Conservation (phyloP, 2,113 vertebrate genomes). For the Excalfactoria chinensis region DNA sequence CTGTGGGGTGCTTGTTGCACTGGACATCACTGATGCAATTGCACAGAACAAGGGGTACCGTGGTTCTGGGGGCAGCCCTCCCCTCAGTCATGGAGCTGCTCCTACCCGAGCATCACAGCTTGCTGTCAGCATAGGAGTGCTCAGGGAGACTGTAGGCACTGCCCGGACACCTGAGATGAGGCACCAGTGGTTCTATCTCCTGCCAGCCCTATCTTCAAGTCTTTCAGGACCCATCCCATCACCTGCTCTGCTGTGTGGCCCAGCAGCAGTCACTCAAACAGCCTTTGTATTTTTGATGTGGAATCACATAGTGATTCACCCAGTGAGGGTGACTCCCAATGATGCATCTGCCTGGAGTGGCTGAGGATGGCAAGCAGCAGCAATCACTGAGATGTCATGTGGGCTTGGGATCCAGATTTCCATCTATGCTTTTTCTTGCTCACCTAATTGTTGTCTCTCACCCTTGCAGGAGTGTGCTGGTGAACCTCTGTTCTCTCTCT, state of each 20-base stretch:
- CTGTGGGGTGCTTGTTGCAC: not conserved
- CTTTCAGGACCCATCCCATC: not conserved
- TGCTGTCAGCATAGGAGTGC: not conserved
- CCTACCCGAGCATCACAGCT: not conserved
- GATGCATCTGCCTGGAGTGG: fast-evolving
- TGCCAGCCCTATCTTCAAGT: not conserved
- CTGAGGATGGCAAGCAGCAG: fast-evolving
- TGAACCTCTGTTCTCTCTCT: slow-evolving; percentile 98
- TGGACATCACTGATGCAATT: fast-evolving
- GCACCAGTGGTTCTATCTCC: not conserved
- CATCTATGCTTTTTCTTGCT: not conserved
- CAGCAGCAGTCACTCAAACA: not conserved
- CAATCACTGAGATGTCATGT: fast-evolving
- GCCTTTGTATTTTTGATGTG: not conserved
- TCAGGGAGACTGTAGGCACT: not conserved
- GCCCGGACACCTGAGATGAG: not conserved
- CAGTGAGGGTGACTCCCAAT: not conserved
- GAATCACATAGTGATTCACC: not conserved
- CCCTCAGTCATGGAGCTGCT: not conserved
- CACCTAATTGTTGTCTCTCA: not conserved
- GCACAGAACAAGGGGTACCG: not conserved
- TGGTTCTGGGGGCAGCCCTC: not conserved
- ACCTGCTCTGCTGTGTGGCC: not conserved
- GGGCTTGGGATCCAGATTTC: not conserved
- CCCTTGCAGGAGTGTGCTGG: slow-evolving; percentile 91